Evolutionary conservation across 2,113 vertebrate genomes (phyloP), one percentile per base, ranked within the genome.

Genomic region (Osmerus eperlanus): DNA sequence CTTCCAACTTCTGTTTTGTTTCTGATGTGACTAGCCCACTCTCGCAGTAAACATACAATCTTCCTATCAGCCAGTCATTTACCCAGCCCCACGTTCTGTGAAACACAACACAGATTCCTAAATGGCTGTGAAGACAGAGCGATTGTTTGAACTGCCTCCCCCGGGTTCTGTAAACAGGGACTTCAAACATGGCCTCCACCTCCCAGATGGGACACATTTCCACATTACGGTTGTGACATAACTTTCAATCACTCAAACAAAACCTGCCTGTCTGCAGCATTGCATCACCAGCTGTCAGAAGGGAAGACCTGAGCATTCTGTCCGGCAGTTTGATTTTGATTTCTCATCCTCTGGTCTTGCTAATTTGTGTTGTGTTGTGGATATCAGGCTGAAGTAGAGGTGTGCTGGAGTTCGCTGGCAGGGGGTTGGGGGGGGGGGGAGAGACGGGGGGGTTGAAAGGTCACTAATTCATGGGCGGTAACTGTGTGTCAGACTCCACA

Each of bases 381-480:
- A 65, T 70, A 16, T 65, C 51, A 61, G 68, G 23, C 25, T 65
- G 67, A 5, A 55, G 67, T 32, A 47, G 21, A 62, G n/a, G 55
- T 25, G 59, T 61, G 59, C 52, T 16, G 78, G 63, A 21, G 59
- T 74, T 65, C n/a, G 75, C 70, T 70, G 23, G 23, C 36, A 21
- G 32, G 62, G 36, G 18, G 64, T 47, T 19, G 28, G 52, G 65
- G 69, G 66, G 64, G 58, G 58, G 6, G n/a, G n/a, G n/a, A n/a
- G 3, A 8, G 55, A 56, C 11, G 18, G 6, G 16, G 23, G 62
- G 70, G 67, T 58, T 65, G 51, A 64, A 65, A 71, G 84, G 80
- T 86, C 82, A 75, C 72, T 75, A 56, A 81, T 82, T 85, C 81
- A 83, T 67, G 65, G 67, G 81, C 83, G 77, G 74, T 83, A 76